Conservation (phyloP, 2,113 vertebrate species). For the Nyctibius bracteatus region DNA sequence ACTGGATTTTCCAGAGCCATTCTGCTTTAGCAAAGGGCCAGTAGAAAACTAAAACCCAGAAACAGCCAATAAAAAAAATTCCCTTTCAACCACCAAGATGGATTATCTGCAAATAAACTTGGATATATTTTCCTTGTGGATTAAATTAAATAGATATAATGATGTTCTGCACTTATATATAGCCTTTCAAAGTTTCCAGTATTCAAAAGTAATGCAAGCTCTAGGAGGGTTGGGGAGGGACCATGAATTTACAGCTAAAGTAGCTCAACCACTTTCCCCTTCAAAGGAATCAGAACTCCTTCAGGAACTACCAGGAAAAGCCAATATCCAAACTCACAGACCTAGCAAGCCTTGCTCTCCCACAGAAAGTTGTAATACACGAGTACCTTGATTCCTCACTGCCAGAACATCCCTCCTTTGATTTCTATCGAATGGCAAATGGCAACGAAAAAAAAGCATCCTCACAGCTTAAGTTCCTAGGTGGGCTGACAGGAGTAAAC, state of each 20-base stretch:
- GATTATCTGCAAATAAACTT: background rate
- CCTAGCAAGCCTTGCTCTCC: background rate
- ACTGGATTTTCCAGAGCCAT: background rate
- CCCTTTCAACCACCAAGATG: background rate
- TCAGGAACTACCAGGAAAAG: background rate
- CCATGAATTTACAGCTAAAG: background rate
- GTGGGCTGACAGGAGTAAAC: background rate
- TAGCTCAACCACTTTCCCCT: background rate
- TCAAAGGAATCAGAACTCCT: background rate
- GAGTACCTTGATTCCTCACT: background rate
- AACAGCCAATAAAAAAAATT: background rate
- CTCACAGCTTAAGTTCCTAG: background rate
- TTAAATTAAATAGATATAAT: background rate
- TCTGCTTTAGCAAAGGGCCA: background rate
- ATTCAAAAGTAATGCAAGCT: background rate
- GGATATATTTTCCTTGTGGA: background rate
- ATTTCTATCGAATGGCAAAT: accelerated
- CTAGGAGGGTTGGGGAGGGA: background rate
- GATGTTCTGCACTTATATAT: background rate
- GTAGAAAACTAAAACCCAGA: background rate
- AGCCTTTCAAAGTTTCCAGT: background rate
- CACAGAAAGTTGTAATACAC: background rate
- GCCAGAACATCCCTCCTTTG: background rate
- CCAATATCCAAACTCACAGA: background rate
- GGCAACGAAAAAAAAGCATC: background rate